Conservation (phyloP, 2,797 vertebrate genomes). For the Nyctibius grandis region DNA sequence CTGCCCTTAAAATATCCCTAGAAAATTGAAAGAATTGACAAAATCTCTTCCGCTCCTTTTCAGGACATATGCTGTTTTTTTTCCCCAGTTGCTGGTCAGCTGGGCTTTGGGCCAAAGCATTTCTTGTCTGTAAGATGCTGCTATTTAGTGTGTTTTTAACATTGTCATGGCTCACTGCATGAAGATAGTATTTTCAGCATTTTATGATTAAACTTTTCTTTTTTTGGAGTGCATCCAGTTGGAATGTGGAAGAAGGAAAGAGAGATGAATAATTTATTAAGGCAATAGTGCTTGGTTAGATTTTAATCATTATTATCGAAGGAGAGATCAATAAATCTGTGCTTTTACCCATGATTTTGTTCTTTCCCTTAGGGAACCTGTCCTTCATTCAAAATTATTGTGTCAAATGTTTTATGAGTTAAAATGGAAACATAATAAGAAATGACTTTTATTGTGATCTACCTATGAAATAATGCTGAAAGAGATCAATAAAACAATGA, state of each 20-base stretch:
- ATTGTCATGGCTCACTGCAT: not conserved
- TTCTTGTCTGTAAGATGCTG: not conserved
- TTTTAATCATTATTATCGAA: slow-evolving; percentile 55
- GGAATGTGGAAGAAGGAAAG: not conserved
- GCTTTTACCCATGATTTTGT: not conserved
- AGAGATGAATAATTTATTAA: slow-evolving; percentile 43
- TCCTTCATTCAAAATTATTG: slow-evolving; percentile 18
- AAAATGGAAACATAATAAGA: slow-evolving; percentile 47
- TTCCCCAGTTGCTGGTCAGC: not conserved
- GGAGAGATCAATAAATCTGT: slow-evolving; percentile 35
- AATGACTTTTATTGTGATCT: slow-evolving; percentile 32
- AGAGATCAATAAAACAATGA: slow-evolving; percentile 49
- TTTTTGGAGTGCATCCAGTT: not conserved
- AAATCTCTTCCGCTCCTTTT: not conserved
- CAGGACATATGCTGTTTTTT: not conserved
- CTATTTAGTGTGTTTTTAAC: not conserved
- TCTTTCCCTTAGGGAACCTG: not conserved
- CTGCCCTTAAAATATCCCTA: not conserved
- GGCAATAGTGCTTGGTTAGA: slow-evolving; percentile 8
- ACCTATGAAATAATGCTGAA: slow-evolving; percentile 19
- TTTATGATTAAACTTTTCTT: not conserved
- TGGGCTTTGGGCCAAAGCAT: not conserved
- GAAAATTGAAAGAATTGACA: not conserved
- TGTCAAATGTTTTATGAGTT: not conserved
- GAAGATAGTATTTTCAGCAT: not conserved